Percentiles rank a stretch among this genome's conserved stretches.
phyloP scores from a whole-genome alignment of 2,113 vertebrate species.

The Chionis minor region DNA sequence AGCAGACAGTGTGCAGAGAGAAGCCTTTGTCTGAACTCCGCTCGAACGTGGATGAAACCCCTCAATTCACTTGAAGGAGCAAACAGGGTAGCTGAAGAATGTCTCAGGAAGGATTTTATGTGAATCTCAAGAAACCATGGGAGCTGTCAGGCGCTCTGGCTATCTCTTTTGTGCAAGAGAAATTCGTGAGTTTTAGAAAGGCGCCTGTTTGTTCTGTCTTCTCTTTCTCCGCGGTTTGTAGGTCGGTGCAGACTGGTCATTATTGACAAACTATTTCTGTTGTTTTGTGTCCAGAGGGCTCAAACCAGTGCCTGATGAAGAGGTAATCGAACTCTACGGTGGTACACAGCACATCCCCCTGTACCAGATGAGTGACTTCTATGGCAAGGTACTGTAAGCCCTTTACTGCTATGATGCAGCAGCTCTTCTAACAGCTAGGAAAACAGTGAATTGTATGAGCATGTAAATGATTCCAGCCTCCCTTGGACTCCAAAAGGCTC shows the following conservation, averaged over 20 bases:
- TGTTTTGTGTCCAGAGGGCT: constrained; percentile 70
- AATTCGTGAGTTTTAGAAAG: background rate
- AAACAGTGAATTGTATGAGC: background rate
- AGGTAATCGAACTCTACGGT: constrained; percentile 78
- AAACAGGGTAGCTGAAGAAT: background rate
- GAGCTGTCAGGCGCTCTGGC: background rate
- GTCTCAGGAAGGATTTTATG: background rate
- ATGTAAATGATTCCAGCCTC: background rate
- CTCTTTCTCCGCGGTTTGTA: background rate
- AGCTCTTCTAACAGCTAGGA: background rate
- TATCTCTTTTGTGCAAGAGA: background rate
- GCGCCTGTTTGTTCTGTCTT: background rate
- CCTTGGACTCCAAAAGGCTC: background rate
- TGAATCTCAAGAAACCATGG: background rate
- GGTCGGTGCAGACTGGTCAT: background rate
- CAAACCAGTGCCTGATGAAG: constrained; percentile 81
- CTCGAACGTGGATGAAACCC: constrained; percentile 8
- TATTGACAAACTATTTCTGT: background rate
- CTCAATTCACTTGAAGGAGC: background rate
- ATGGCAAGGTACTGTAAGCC: constrained; percentile 77
- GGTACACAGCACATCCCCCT: constrained; percentile 83
- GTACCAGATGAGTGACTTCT: constrained; percentile 85
- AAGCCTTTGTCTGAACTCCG: background rate
- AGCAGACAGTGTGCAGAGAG: background rate
- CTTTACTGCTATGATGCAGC: background rate